Evolutionary conservation across 2,797 vertebrate genomes (phyloP), one percentile per base, ranked within the genome.

Genomic region (Hippoglossus hippoglossus): DNA sequence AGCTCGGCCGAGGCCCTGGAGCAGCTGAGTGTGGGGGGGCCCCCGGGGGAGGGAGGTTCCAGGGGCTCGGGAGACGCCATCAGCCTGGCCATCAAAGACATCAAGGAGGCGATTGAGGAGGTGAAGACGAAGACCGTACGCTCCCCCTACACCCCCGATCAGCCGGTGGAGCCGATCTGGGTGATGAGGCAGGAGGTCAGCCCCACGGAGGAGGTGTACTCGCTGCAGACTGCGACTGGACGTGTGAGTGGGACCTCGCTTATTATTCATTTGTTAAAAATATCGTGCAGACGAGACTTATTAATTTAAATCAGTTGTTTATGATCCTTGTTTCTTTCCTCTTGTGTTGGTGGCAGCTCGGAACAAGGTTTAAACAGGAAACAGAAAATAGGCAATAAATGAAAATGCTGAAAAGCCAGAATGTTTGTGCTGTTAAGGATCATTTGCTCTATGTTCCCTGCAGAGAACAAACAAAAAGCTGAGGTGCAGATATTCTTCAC

Each of bases 51-150:
- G 75, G 94, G 96, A 6, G 93, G 91, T 79, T 91, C 87, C 63
- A 96, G 94, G 63, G 93, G 93, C 65, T 95, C 96, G 9, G 95
- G 96, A 63, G 96, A 99, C 46, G 96, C 96, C 49, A 97, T 99
- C 81, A 97, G 95, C n/a, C 73, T 99, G 90, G 98, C 97, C 16
- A 99, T 99, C 77, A 98, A 95, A 80, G 96, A 98, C 93, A 99
- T 99, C 83, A 97, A 95, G 77, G 97, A 98, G 71, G 98, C 98
- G 22, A 99, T 99, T 12, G 98, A 98, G 87, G 97, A 98, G 87
- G 97, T 99, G 85, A 99, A 99, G 93, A 98, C 96, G 0, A 97
- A 96, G 91, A 94, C 96, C 9, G 90, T 99, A 49, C 96, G 96
- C 75, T 98, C 98, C n/a, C 98, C 97, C 8, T 99, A 98, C 74